Evolutionary conservation across 2,797 vertebrate genomes (phyloP).

Genomic region (Sphenodon punctatus): DNA sequence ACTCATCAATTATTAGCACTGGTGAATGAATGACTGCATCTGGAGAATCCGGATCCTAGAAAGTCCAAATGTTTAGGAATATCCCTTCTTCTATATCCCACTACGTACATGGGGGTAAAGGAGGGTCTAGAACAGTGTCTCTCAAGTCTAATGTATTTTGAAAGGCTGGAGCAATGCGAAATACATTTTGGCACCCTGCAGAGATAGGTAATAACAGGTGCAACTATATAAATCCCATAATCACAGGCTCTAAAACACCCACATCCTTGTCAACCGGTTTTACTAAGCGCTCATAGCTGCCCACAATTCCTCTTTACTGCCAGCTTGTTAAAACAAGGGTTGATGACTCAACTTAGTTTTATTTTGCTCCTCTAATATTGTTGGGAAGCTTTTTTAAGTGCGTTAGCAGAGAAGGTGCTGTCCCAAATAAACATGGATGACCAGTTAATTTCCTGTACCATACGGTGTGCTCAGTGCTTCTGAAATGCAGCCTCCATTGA

Average conservation of each 20-base stretch:
- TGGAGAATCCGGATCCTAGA: too few species aligned
- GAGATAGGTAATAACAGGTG: conserved; percentile 46
- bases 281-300: conserved; percentile 23
- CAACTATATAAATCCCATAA: conserved; percentile 48
- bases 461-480: background rate
- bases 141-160: conserved; percentile 40
- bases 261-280: conserved; percentile 21
- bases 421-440: conserved; percentile 41
- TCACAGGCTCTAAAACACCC: conserved; percentile 28
- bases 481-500: conserved; percentile 41
- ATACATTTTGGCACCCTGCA: conserved; percentile 50
- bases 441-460: background rate
- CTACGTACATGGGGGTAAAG: too few species aligned
- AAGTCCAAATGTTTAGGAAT: too few species aligned
- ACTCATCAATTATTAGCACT: too few species aligned
- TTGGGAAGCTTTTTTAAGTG: conserved; percentile 30
- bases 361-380: conserved; percentile 53
- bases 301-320: background rate
- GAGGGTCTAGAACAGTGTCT: conserved; percentile 64
- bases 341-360: conserved; percentile 47
- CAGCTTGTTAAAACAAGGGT: conserved; percentile 51
- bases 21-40: too few species aligned
- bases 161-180: conserved; percentile 58
- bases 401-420: conserved; percentile 30
- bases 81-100: too few species aligned